Evolutionary conservation across 2,888 invertebrate genomes (phyloP).

Genomic region (Hoplodrina ambigua): DNA sequence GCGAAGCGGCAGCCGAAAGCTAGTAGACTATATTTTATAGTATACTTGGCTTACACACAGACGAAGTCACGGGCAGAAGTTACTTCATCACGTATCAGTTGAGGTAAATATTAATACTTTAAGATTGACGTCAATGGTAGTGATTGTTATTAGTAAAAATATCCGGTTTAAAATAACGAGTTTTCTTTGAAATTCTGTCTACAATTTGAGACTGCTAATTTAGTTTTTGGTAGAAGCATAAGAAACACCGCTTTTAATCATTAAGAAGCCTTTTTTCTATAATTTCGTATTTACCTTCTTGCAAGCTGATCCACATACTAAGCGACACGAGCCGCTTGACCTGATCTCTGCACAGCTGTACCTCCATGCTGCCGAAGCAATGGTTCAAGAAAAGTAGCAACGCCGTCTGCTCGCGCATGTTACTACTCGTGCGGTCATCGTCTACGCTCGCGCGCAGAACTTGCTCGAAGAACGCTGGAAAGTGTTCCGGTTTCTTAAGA

Average conservation of each 20-base stretch:
- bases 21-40: no score
- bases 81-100: no score
- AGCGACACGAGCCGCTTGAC: conserved; percentile 97
- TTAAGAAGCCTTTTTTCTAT: no score
- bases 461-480: conserved; percentile 95
- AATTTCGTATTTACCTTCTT: conserved; percentile 90
- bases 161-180: no score
- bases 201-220: no score
- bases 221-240: neutral
- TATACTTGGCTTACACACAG: no score
- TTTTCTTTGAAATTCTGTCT: no score
- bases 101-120: no score
- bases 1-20: no score
- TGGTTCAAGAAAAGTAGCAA: conserved; percentile 98
- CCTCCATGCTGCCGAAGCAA: conserved; percentile 99
- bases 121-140: neutral
- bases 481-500: conserved; percentile 93
- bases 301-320: conserved; percentile 97
- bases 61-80: no score
- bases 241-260: neutral
- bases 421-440: conserved; percentile 83
- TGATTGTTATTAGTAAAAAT: neutral
- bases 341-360: conserved; percentile 97
- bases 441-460: conserved; percentile 94
- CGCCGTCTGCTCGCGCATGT: conserved; percentile 95